These are phyloP conservation scores for Indicator indicator DNA, from an alignment of 2,113 vertebrate genomes.

Conservation along the genomic window DNA sequence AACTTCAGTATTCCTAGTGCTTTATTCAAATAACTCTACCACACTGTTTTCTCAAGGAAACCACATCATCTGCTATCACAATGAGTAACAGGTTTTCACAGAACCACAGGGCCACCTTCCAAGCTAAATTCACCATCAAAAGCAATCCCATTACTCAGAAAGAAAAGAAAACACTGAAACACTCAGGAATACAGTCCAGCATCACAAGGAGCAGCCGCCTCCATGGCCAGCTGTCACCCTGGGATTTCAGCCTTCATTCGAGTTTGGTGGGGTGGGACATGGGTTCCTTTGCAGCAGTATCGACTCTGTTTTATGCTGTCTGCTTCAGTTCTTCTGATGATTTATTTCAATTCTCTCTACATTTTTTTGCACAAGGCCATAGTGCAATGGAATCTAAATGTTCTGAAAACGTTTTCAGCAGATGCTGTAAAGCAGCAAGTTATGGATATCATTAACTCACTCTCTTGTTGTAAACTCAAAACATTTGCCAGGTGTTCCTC, in stretches of 20 bases:
- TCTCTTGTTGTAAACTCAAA: not conserved
- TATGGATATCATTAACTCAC: not conserved
- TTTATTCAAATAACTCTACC: not conserved
- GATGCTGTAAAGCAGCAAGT: not conserved
- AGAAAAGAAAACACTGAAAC: not conserved
- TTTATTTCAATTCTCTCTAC: not conserved
- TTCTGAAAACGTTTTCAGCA: not conserved
- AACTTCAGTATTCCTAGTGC: not conserved
- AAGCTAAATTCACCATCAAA: not conserved
- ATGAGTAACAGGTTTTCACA: not conserved
- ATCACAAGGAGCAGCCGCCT: not conserved
- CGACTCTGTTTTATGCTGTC: not conserved
- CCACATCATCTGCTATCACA: not conserved
- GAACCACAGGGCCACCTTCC: slow-evolving; percentile 27
- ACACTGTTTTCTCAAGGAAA: not conserved
- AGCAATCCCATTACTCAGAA: not conserved
- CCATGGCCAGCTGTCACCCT: not conserved
- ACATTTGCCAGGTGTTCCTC: slow-evolving; percentile 26
- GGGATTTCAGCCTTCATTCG: not conserved
- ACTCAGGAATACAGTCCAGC: not conserved
- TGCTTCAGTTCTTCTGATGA: not conserved
- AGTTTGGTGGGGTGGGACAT: not conserved
- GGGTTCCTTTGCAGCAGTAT: not conserved
- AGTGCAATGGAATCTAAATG: not conserved
- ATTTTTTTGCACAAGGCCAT: not conserved